phyloP scores from a whole-genome alignment of 2,888 invertebrate species.

The Megastigmus dorsalis region DNA sequence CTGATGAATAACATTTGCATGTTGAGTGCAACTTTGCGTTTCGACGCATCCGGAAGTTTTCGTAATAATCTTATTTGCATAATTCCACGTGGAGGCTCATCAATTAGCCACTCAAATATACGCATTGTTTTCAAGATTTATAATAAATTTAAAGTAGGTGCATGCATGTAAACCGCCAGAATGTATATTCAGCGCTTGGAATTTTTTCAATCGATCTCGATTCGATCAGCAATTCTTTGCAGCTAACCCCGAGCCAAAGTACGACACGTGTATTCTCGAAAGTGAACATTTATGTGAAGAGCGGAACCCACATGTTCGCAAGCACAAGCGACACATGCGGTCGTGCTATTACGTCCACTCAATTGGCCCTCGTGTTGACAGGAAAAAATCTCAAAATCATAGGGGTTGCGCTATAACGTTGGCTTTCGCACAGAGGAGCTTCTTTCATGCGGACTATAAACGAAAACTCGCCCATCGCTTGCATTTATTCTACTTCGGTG shows the following conservation, averaged over 20 bases:
- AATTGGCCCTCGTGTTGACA: slow-evolving; percentile 61
- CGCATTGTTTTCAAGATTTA: too few species aligned
- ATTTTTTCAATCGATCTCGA: too few species aligned
- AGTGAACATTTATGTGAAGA: slow-evolving; percentile 47
- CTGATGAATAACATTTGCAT: slow-evolving; percentile 42
- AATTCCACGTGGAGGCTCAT: not conserved
- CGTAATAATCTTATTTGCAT: slow-evolving; percentile 26
- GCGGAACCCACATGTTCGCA: slow-evolving; percentile 61
- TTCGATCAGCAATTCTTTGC: too few species aligned
- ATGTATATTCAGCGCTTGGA: too few species aligned
- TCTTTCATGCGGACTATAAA: not conserved
- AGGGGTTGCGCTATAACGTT: slow-evolving; percentile 51
- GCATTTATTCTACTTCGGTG: too few species aligned
- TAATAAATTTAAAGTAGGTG: too few species aligned
- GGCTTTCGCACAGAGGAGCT: not conserved
- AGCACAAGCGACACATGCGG: slow-evolving; percentile 60
- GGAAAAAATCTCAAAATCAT: slow-evolving; percentile 55
- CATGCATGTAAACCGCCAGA: too few species aligned
- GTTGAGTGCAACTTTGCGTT: slow-evolving; percentile 13
- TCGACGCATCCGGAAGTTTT: not conserved
- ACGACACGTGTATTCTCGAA: slow-evolving; percentile 11
- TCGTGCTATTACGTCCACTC: slow-evolving; percentile 59
- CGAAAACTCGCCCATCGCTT: not conserved
- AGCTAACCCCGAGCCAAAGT: too few species aligned
- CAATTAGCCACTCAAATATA: slow-evolving; percentile 22